Percentiles rank a stretch among this genome's conserved stretches.
phyloP scores from a whole-genome alignment of 2,113 vertebrate genomes.

The Tinamus guttatus region DNA sequence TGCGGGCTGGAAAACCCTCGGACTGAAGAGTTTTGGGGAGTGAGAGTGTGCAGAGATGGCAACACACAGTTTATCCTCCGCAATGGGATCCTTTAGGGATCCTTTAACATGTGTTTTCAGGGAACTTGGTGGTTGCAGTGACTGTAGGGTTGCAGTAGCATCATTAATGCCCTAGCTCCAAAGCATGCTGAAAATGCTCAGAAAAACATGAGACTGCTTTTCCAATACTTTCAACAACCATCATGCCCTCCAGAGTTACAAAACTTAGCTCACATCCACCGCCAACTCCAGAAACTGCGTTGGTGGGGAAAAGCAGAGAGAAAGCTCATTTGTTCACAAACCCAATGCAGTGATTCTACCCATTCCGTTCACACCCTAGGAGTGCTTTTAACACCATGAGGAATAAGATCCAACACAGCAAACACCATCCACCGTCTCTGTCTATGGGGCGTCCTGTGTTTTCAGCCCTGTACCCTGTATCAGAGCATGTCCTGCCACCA shows the following conservation, averaged over 20 bases:
- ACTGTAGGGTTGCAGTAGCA: background rate
- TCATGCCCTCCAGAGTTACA: background rate
- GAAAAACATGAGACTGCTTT: background rate
- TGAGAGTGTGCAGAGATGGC: background rate
- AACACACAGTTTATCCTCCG: accelerated
- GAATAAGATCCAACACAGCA: background rate
- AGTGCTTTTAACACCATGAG: background rate
- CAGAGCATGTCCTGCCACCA: background rate
- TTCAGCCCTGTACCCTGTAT: background rate
- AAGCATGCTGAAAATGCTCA: background rate
- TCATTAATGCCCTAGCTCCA: background rate
- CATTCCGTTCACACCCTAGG: background rate
- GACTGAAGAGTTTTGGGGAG: background rate
- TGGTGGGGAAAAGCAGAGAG: background rate
- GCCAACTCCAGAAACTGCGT: background rate
- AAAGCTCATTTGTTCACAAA: background rate
- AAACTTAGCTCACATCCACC: background rate
- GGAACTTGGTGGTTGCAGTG: background rate
- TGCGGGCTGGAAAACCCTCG: background rate
- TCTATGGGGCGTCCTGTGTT: background rate
- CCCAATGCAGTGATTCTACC: background rate
- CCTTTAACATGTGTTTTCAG: background rate
- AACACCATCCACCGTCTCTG: background rate
- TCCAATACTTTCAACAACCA: background rate
- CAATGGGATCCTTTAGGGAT: background rate